Conservation (phyloP, 2,113 vertebrate genomes). For the Hippolais icterina region DNA sequence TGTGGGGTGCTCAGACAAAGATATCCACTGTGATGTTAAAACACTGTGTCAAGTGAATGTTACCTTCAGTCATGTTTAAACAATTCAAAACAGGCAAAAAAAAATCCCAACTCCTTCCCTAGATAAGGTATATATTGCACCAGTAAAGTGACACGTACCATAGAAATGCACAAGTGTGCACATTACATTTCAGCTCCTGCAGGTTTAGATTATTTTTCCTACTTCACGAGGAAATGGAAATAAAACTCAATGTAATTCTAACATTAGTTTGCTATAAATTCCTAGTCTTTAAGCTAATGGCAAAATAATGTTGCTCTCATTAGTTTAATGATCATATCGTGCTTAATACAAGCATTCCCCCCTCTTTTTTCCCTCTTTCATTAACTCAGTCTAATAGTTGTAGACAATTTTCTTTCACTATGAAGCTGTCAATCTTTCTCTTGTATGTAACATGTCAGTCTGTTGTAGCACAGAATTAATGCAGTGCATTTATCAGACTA, state of each 20-base stretch:
- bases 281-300: slow-evolving; percentile 49
- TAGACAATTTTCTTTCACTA: slow-evolving; percentile 16
- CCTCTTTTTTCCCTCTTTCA: background rate
- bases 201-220: background rate
- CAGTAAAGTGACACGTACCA: background rate
- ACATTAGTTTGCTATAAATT: slow-evolving; percentile 41
- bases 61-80: background rate
- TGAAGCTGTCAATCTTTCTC: slow-evolving; percentile 5
- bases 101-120: background rate
- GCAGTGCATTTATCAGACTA: background rate
- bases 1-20: background rate
- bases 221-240: background rate
- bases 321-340: slow-evolving; percentile 37
- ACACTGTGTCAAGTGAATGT: background rate
- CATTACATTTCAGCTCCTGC: background rate
- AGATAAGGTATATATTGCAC: background rate
- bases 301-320: slow-evolving; percentile 50
- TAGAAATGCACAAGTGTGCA: background rate
- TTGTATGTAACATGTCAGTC: background rate
- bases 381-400: slow-evolving; percentile 23
- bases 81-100: background rate
- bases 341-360: background rate
- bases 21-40: background rate
- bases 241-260: background rate
- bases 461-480: background rate